Evolutionary conservation across 1,140 invertebrate genomes (phyloP), one percentile per base, ranked within the genome.

Genomic region (Drosophila malerkotliana): DNA sequence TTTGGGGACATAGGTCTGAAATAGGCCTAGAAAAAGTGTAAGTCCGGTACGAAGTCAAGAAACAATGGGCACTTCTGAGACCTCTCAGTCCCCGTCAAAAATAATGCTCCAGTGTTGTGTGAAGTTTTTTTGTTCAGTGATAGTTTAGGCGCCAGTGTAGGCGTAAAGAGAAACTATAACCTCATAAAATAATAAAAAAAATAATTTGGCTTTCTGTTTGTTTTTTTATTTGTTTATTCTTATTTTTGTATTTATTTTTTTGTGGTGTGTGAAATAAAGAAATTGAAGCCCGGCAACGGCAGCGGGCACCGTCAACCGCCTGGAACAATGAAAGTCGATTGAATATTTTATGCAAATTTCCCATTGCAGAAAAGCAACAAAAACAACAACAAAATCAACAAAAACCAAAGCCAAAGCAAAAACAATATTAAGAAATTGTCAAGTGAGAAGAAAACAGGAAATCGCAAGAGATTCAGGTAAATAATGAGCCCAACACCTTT

Each of bases 271-370:
- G 58, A 18, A 47, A 18, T 21, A 21, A 72, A 68, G 55, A 77
- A 77, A 81, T 51, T 66, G 77, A 84, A 84, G 73, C 73, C 81
- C 77, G 68, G 77, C 77, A 85, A 77, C 47, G 73, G 45, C 77
- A 53, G 12, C 14, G 15, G 14, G n/a, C 41, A 44, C 0, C 41
- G 32, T 10, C 34, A n/a, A n/a, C 14, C 47, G 47, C 47, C 37
- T 26, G 64, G 39, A 69, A 82, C 62, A 63, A 62, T 54, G 54
- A 83, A 83, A 82, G 79, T 72, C 66, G 62, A 82, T 83, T 83
- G 59, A 71, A 69, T 75, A 78, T 82, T 85, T 77, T 80, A 85
- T 87, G 83, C 69, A 87, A 87, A 85, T 85, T 81, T 74, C 68
- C 61, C 58, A 45, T 41, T 56, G 56, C 32, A 56, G 39, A 60